Conservation (phyloP, 2,113 vertebrate genomes). For the Alexandromys fortis region DNA sequence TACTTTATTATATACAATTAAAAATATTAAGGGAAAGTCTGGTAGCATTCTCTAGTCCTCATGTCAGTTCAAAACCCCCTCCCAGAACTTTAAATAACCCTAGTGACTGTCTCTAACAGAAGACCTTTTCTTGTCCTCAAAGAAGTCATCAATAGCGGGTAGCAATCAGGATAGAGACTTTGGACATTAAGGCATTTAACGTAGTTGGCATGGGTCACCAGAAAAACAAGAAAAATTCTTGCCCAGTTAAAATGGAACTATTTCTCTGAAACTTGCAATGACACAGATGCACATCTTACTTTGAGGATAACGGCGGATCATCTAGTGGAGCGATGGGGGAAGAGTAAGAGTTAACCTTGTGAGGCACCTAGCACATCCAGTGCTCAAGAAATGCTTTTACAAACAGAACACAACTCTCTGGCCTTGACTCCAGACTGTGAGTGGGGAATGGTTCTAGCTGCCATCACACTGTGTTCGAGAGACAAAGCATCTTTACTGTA, state of each 20-base stretch:
- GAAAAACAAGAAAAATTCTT: background rate
- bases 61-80: background rate
- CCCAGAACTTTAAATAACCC: background rate
- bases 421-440: background rate
- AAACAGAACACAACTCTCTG: background rate
- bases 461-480: background rate
- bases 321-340: background rate
- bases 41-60: background rate
- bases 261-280: background rate
- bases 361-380: background rate
- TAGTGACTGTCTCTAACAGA: background rate
- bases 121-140: background rate
- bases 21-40: background rate
- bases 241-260: background rate
- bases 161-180: background rate
- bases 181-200: background rate
- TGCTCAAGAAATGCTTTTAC: background rate
- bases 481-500: slow-evolving; percentile 10
- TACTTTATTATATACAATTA: background rate
- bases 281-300: background rate
- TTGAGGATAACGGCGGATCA: background rate
- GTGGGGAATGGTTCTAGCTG: background rate
- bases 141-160: background rate
- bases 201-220: background rate
- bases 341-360: background rate